Evolutionary conservation across 1,140 invertebrate genomes (phyloP), one percentile per base, ranked within the genome.

Genomic region (Cydia fagiglandana): DNA sequence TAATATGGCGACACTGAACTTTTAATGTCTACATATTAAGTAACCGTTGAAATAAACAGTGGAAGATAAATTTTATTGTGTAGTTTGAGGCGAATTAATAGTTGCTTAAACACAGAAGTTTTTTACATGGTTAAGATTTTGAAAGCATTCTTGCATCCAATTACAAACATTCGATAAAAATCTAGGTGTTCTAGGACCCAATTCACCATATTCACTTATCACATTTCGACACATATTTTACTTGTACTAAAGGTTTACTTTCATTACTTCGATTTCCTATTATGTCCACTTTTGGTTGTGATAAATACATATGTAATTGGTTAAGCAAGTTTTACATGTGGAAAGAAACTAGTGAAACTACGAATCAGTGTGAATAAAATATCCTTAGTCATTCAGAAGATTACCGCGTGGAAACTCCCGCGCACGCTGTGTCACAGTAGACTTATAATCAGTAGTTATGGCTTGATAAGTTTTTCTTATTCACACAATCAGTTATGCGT

Each of bases 301-400:
- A 10, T 20, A 20, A 61, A 17, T 24, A 10, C 10, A 4, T 61
- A 20, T 10, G 17, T 10, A 10, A 2, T 24, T 61, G 15, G n/a
- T 1, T 10, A 24, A 61, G 7, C n/a, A 61, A 61, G 56, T 20
- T 9, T 61, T 61, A 61, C 56, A 61, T n/a, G 24, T 24, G 2
- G 56, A 0, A 24, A 61, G 17, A 61, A 24, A 61, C 17, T 61
- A 0, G 13, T 24, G 17, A 61, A 24, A 61, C 17, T 61, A 24
- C 56, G 6, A 61, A 61, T 61, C 66, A 38, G 66, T 66, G 64
- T 6, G 66, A 41, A 38, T 38, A 17, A 70, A 70, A 70, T 70
- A 38, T 70, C 66, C 66, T 70, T 34, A 70, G 66, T 70, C 66
- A 70, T 38, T 70, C 66, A 41, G 34, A 41, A 70, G 38, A 70